Evolutionary conservation across 2,888 invertebrate genomes (phyloP), one percentile per base, ranked within the genome.

Genomic region (Morpho helenor): DNA sequence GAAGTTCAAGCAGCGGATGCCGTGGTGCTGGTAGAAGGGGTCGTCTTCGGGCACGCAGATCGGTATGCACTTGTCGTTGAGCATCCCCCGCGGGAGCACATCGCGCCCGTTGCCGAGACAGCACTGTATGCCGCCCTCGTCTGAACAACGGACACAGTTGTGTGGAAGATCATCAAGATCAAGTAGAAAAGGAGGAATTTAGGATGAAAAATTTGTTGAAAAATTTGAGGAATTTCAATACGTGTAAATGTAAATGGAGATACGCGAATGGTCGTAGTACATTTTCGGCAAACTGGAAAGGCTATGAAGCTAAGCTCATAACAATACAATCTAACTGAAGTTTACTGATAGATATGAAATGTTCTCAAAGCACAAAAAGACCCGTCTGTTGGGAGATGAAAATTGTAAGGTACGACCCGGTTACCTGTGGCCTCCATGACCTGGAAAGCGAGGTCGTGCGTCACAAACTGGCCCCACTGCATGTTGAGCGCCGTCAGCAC

Each of bases 381-480:
- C 31, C 31, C 5, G 31, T 31, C 31, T 5, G 31, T 31, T 31
- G 31, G 5, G 3, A 31, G 31, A 31, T 31, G 31, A 31, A 31
- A 31, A 31, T 31, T 31, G 31, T 5, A 31, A 31, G 3, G 31
- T 31, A 3, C 5, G 31, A 31, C 31, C 31, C 31, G 31, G 49
- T 50, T 74, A 91, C 92, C 88, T 50, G 89, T 88, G 45, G 80
- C 81, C 72, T 94, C 93, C 73, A 95, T 93, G 0, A 94, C 92
- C 63, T 94, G 89, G 52, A 88, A 92, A 2, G 93, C 84, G 64
- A 95, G 75, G 68, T 96, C 96, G 66, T 95, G 94, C 0, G 94
- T 92, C 16, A 96, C 73, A 70, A 95, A 94, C 73, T 95, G 94
- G 0, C 94, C 94, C 93, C 94, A 96, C 73, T 94, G 94, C 92